Conservation (phyloP, 2,797 vertebrate genomes). For the Coregonus suidteri region DNA sequence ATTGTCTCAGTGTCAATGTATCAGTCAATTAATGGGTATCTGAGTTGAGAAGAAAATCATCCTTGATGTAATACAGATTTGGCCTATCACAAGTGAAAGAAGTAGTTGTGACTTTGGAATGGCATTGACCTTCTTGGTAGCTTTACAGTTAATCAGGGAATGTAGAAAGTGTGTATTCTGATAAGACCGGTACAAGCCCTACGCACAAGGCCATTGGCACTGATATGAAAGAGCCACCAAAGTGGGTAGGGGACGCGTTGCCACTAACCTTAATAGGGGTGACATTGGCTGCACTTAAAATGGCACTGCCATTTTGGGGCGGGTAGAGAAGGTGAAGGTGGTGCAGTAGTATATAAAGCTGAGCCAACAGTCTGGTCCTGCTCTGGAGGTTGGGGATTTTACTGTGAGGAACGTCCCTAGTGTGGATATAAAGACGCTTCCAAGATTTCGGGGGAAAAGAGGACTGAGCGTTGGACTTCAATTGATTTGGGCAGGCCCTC, state of each 20-base stretch:
- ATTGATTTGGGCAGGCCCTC: constrained; percentile 66
- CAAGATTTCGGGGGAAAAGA: constrained; percentile 64
- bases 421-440: constrained; percentile 27
- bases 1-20: too few species aligned
- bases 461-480: constrained; percentile 69
- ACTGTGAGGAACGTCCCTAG: constrained; percentile 19
- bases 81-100: not conserved
- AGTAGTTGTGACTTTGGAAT: not conserved
- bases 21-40: not conserved
- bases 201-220: constrained; percentile 38
- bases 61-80: not conserved
- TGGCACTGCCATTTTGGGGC: constrained; percentile 26
- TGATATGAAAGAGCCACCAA: constrained; percentile 16
- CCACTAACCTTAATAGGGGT: constrained; percentile 52
- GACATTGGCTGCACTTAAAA: constrained; percentile 56
- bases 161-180: not conserved
- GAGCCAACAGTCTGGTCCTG: constrained; percentile 24
- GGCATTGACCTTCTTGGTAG: constrained; percentile 4
- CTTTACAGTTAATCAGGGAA: constrained; percentile 7
- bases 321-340: constrained; percentile 12
- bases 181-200: constrained; percentile 9
- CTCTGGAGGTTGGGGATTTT: constrained; percentile 28
- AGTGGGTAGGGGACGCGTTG: not conserved
- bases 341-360: constrained; percentile 55
- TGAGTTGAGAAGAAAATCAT: not conserved